Evolutionary conservation across 2,888 invertebrate genomes (phyloP), one percentile per base, ranked within the genome.

Genomic region (Pseudanteris insignis): DNA sequence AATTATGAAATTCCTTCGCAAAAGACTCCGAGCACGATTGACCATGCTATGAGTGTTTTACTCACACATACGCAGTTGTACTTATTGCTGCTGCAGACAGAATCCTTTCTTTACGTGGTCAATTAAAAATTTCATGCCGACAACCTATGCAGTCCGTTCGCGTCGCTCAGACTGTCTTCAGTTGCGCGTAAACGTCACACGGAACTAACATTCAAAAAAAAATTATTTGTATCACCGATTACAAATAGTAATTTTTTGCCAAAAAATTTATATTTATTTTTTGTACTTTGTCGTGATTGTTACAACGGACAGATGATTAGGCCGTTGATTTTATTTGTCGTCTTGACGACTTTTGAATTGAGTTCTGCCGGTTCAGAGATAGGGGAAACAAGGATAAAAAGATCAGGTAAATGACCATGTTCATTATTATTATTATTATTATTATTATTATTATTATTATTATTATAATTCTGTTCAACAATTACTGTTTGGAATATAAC

Each of bases 81-180:
- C 51, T 54, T 48, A 46, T 38, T 58, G 46, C 40, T 14, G 46
- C 48, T 29, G 34, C 40, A 57, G 60, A 53, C 57, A 32, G 60
- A 60, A 60, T 65, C 63, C 65, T 64, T 65, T 65, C 65, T 65
- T 63, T 64, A 61, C 61, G 60, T 47, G 58, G 54, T 61, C 54
- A 65, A 65, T 65, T 65, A 65, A 63, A 63, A 55, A 58, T 63
- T 65, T 65, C 59, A 63, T 62, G 55, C 65, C 58, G 63, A 54
- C 63, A 59, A 57, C 58, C 57, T 48, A 54, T 48, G 57, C 59
- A 68, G 68, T 67, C 59, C 55, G 38, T 50, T 57, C 50, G 63
- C 63, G 62, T 47, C 57, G 64, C 55, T 63, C 62, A 18, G 26
- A 50, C 46, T 57, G 51, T 43, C 53, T 61, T 33, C 47, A 55